Percentiles rank a stretch among this genome's conserved stretches.
phyloP scores from a whole-genome alignment of 2,113 vertebrate species.

The Pluvianellus socialis region DNA sequence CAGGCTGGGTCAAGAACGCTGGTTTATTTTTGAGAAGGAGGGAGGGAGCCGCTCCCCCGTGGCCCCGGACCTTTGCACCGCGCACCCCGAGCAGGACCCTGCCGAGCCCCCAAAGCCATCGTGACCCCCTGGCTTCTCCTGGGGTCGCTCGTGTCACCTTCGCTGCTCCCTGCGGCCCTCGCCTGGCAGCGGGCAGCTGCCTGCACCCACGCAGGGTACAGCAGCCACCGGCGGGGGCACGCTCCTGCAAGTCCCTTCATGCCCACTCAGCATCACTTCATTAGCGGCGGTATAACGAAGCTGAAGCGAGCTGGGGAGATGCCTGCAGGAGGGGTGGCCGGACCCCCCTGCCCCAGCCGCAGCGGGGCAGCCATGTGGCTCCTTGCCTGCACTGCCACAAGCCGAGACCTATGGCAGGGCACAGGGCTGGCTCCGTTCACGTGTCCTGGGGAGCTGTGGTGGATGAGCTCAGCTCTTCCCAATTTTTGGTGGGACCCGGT shows the following conservation, averaged over 20 bases:
- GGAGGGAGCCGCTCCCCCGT: background rate
- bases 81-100: background rate
- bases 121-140: accelerated
- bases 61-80: no score
- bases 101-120: background rate
- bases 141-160: background rate
- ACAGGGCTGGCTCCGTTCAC: background rate
- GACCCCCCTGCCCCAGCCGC: background rate
- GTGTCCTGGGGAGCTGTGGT: background rate
- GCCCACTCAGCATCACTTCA: accelerated
- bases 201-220: background rate
- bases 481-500: accelerated
- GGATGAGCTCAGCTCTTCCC: background rate
- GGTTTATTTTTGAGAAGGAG: background rate
- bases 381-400: background rate
- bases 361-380: background rate
- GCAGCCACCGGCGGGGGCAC: background rate
- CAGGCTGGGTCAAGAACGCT: background rate
- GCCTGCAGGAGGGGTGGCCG: no score
- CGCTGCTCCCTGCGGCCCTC: accelerated
- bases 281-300: background rate
- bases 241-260: background rate
- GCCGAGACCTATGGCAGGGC: accelerated
- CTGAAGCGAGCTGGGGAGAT: background rate
- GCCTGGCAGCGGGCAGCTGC: background rate